Base-by-base conservation (phyloP, 2,113 vertebrate genomes). In the Triplophysa tibetana region DNA sequence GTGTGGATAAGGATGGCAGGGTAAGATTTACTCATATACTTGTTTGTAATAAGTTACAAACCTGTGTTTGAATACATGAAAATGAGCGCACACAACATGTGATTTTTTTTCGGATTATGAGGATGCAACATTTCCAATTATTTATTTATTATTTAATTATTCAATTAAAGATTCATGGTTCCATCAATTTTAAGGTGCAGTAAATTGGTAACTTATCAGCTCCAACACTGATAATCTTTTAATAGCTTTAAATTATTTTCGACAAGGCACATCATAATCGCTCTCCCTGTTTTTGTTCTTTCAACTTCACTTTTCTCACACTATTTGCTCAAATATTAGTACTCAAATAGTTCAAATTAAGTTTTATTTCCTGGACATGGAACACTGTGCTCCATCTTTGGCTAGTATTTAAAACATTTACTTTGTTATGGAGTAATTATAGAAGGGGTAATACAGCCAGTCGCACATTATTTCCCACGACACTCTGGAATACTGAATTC, bases 1-100 rank as follows among this genome's bases (percentile, higher is more conserved):
- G 98, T 87, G 98, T 99, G 88, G 96, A 99, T 93, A 99, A 99
- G 91, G 97, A 98, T 80, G 98, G 97, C 90, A 94, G 98, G 90
- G 98, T 99, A 89, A 95, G 91, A 90, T 80, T 60, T 78, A 77
- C 45, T 23, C 13, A 17, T 8, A 23, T 8, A 17, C 16, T 9
- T 58, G 19, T 9, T 8, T 58, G 54, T 58, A 48, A 70, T 54
- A n/a, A n/a, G 33, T 2, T 23, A 72, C 17, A 38, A 38, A 33
- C 24, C 4, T 33, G 3, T n/a, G 16, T 56, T 70, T 38, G 11
- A 29, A 6, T 14, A 43, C 4, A 11, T n/a, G 6, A 8, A 54
- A n/a, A 33, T 19, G 14, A 54, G 4, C 17, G 19, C 1, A n/a
- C 6, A 6, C 4, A 6, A 33, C 4, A 6, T 0, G 4, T 33